A percentile compares a stretch with the other conserved stretches of the same genome.
Conservation (phyloP, 2,113 vertebrate species). For the Bagarius yarrelli region DNA sequence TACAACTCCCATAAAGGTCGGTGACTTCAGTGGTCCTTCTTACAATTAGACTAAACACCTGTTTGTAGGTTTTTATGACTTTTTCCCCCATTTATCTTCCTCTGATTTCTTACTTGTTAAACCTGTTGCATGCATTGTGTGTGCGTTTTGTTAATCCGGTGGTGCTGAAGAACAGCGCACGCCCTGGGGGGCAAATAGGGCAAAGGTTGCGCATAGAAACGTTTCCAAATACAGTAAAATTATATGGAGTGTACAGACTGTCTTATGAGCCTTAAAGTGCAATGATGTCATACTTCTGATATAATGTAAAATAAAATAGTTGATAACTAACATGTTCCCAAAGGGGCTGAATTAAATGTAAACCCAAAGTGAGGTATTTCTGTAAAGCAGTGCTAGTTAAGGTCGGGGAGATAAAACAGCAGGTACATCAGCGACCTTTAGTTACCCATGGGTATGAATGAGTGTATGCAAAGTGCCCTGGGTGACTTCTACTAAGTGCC, state of each 20-base stretch:
- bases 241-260: not conserved
- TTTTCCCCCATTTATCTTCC: not conserved
- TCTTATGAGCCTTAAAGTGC: not conserved
- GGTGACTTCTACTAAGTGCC: not conserved
- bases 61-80: not conserved
- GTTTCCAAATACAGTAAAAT: not conserved
- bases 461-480: not conserved
- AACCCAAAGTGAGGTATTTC: not conserved
- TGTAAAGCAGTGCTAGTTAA: not conserved
- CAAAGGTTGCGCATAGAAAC: not conserved
- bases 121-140: conserved; percentile 1
- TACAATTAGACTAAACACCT: not conserved
- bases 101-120: not conserved
- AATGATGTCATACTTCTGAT: not conserved
- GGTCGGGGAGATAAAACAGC: no score
- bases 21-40: conserved; percentile 14
- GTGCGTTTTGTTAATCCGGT: conserved; percentile 10
- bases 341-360: not conserved
- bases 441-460: not conserved
- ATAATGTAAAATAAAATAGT: not conserved
- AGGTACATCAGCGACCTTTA: not conserved
- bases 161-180: conserved; percentile 73
- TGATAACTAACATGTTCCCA: not conserved
- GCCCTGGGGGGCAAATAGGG: not conserved
- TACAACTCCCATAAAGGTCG: conserved; percentile 64